Base-by-base conservation (phyloP, 2,888 invertebrate genomes). In the Globia sparganii region DNA sequence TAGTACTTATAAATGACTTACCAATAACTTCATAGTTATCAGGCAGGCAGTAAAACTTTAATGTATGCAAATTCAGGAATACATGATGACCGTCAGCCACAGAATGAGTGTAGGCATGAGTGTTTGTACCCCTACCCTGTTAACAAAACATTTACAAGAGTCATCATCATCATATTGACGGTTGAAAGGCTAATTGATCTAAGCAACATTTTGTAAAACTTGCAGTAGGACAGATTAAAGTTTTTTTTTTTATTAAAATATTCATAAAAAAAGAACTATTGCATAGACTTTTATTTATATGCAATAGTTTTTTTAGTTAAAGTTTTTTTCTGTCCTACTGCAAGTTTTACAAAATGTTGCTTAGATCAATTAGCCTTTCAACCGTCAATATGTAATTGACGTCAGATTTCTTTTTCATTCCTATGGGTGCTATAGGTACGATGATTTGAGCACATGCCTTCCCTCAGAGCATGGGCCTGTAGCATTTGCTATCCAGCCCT, bases 21-120 rank as follows among this genome's bases (percentile, higher is more conserved):
- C 99, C 99, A 89, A 99, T 99, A 88, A 99, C 99, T 97, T 99
- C 99, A 97, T 99, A 99, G 94, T 99, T 99, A 93, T 99, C 99
- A 1, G 99, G 99, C 81, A 99, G 97, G 93, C 99, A 99, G 95
- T 99, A 99, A 95, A 99, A 99, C 92, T 99, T 99, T 80, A 99
- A 97, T 0, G 99, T 99, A 89, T 99, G 99, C 72, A 99, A 97
- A 97, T 99, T 99, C 21, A 99, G 97, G 92, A 99, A 99, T 1
- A 99, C 99, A 97, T 99, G 99, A 96, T 99, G 99, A 78, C 99
- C 98, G 90, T 99, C 99, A 62, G 99, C 99, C 3, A 99, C 99
- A 76, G 99, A 99, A 95, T 99, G 99, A 0, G 99, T 99, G 93
- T 99, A 99, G 0, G 99, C 99, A 96, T 99, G 99, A 0, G 99